Base-by-base conservation (phyloP, 2,797 vertebrate species). In the Manis pentadactyla region DNA sequence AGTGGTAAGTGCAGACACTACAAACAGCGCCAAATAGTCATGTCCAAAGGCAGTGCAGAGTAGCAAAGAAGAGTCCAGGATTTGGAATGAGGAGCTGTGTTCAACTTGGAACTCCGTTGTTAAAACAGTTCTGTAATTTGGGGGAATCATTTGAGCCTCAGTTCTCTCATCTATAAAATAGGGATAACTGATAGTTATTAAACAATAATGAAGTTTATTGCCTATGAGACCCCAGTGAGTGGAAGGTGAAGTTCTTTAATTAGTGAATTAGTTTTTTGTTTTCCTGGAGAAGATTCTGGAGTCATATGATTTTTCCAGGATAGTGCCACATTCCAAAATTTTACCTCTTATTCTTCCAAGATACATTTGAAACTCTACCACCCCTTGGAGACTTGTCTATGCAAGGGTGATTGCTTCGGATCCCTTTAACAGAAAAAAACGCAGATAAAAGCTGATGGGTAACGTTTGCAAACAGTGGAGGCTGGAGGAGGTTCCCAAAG, bases 141-240 rank as follows among this genome's bases (percentile, higher is more conserved):
- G 49, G 37, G 29, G n/a, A 49, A 37, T 93, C 63, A 27, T 49
- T 39, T 46, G 57, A 83, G 77, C 27, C 75, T 93, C 75, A 25
- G 71, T 94, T 88, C n/a, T 61, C 46, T 88, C 77, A 31, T 66
- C 94, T 73, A n/a, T 86, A 89, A 89, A 89, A 96, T 77, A 87
- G 95, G 61, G 37, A 34, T 79, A 71, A 46, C 75, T 71, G 53
- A 39, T 61, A n/a, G n/a, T 66, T 64, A 83, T 85, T 78, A 95
- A 92, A 57, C 31, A n/a, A 25, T 21, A 71, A 75, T 25, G 64
- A 69, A 91, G 49, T 66, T 17, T 42, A 42, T 14, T 69, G 73
- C 57, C 53, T 73, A 31, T 61, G 57, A 89, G 78, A 37, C 10
- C 1, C 21, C 34, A 46, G 84, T 42, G 31, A 87, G 12, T 71